Evolutionary conservation across 2,797 vertebrate genomes (phyloP).

Genomic region (Phyllotis vaccarum): DNA sequence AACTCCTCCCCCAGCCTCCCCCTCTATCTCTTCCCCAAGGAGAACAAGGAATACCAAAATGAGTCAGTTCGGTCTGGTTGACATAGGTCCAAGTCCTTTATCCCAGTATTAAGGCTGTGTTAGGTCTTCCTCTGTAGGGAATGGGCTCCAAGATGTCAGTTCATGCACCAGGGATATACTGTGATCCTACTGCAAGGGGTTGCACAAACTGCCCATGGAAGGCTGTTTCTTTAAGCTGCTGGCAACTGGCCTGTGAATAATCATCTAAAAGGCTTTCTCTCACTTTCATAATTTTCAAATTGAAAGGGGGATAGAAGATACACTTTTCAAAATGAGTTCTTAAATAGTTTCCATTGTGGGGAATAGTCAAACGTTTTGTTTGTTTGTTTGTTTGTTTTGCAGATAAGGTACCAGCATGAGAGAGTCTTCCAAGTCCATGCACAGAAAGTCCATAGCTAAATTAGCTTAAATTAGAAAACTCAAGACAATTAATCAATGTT

Average conservation of each 20-base stretch:
- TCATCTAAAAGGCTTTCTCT: conserved; percentile 5
- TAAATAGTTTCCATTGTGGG: not conserved
- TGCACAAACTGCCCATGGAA: not conserved
- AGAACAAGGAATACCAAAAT: too few species aligned
- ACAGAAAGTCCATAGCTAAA: not conserved
- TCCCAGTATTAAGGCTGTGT: too few species aligned
- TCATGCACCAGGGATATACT: too few species aligned
- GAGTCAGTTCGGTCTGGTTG: too few species aligned
- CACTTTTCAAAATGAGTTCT: conserved; percentile 40
- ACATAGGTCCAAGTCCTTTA: too few species aligned
- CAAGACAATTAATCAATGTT: not conserved
- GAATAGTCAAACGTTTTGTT: not conserved
- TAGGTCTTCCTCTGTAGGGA: too few species aligned
- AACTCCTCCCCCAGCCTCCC: too few species aligned
- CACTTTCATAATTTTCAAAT: conserved; percentile 18
- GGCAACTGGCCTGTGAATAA: not conserved
- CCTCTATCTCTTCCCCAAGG: too few species aligned
- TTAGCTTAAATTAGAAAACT: conserved; percentile 35
- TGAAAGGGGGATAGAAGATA: not conserved
- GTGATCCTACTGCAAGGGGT: too few species aligned
- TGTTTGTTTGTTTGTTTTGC: not conserved
- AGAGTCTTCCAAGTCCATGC: not conserved
- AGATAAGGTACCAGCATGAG: not conserved
- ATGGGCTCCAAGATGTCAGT: too few species aligned
- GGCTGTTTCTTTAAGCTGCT: conserved; percentile 5